A percentile compares a stretch with the other conserved stretches of the same genome.
These are phyloP conservation scores for Sesia bembeciformis DNA, from an alignment of 2,888 invertebrate genomes.

Conservation along the genomic window DNA sequence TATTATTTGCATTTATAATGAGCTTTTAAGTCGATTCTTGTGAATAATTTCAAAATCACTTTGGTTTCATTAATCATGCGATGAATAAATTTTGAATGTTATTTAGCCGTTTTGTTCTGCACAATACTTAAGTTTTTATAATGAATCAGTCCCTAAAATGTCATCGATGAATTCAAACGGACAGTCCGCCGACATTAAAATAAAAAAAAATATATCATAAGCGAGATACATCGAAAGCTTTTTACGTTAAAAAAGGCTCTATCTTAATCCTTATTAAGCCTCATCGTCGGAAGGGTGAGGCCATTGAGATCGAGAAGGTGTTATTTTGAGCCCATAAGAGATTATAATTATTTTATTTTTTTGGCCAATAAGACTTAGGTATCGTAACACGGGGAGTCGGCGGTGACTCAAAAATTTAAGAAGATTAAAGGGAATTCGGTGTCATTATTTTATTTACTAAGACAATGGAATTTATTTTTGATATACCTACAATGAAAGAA, in stretches of 20 bases:
- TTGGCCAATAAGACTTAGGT: constrained; percentile 25
- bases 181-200: constrained; percentile 25
- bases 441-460: background rate
- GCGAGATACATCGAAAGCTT: constrained; percentile 60
- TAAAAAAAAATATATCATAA: constrained; percentile 31
- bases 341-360: constrained; percentile 43
- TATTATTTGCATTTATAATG: background rate
- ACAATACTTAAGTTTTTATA: background rate
- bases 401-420: constrained; percentile 24
- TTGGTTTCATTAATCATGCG: background rate
- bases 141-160: background rate
- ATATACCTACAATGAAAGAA: too few relatives aligned
- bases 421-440: constrained; percentile 25
- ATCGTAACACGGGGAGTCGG: constrained; percentile 57
- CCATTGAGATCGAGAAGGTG: constrained; percentile 56
- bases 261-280: constrained; percentile 71
- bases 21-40: background rate
- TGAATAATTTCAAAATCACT: background rate
- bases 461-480: too few relatives aligned
- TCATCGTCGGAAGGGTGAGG: constrained; percentile 51
- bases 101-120: background rate
- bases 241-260: constrained; percentile 62
- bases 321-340: constrained; percentile 57
- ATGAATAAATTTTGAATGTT: background rate
- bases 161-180: constrained; percentile 1